A percentile compares a stretch with the other conserved stretches of the same genome.
Evolutionary conservation across 1,140 invertebrate genomes (phyloP).

Genomic region (Drosophila sproati): DNA sequence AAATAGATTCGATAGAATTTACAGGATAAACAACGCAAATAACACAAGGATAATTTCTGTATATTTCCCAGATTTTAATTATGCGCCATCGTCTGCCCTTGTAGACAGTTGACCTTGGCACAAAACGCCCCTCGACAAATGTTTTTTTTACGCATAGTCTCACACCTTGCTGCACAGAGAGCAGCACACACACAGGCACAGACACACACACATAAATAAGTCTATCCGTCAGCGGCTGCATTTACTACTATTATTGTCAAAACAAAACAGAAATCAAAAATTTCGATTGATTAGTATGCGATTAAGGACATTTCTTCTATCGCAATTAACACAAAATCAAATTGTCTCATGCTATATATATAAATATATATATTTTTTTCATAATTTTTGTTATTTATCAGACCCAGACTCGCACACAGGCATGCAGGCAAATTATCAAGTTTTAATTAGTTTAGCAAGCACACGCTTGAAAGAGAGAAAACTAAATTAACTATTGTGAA

Average conservation of each 20-base stretch:
- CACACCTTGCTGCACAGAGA: conserved; percentile 11
- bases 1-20: not conserved
- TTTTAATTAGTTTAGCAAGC: conserved; percentile 63
- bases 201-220: not conserved
- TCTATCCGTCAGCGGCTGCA: conserved; percentile 6
- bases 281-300: conserved; percentile 21
- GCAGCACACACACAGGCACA: not conserved
- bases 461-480: conserved; percentile 24
- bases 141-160: conserved; percentile 4
- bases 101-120: conserved; percentile 54
- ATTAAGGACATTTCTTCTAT: not conserved
- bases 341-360: not conserved
- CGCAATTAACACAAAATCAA: not conserved
- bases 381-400: conserved; percentile 54
- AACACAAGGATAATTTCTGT: not conserved
- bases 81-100: conserved; percentile 28
- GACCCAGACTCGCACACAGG: conserved; percentile 41
- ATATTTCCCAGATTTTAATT: not conserved
- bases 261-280: conserved; percentile 16
- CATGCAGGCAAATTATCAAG: conserved; percentile 74
- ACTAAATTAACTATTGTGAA: conserved; percentile 40
- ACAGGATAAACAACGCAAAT: not conserved
- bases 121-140: conserved; percentile 39
- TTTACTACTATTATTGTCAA: conserved; percentile 20
- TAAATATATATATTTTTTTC: conserved; percentile 24